Evolutionary conservation across 2,888 invertebrate species (phyloP), one percentile per base, ranked within the genome.

Genomic region (Aromia moschata): DNA sequence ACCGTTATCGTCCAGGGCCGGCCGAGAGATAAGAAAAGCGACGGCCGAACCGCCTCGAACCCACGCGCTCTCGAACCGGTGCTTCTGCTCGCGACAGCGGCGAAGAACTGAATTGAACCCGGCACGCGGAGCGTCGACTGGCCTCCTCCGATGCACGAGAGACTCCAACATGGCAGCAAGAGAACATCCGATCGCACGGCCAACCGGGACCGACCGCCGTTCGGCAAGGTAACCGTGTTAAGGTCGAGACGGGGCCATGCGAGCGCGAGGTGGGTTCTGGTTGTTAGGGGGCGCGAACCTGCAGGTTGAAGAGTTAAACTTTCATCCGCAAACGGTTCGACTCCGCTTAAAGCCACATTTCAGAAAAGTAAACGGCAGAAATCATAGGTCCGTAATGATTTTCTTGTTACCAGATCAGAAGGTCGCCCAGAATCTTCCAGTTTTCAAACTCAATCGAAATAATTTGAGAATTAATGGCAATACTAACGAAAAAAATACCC

Each of bases 201-300:
- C 30, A 18, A 17, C 41, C 18, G 30, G 25, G 30, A 33, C 38
- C 33, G n/a, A n/a, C n/a, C 52, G 12, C 20, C 41, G 31, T 40
- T 47, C 17, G 11, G 58, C 64, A 64, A 66, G 67, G 67, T 67
- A 66, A 68, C 69, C 68, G 64, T 68, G 69, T 68, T 69, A 69
- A 69, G 69, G 69, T 68, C 69, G 65, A 55, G 38, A 41, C 31
- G 18, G 56, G 36, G 20, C n/a, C 25, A 17, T 16, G 17, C 33
- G 30, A 31, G 54, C 43, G 2, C 25, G 20, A 25, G 25, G n/a
- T n/a, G n/a, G n/a, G n/a, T n/a, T n/a, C n/a, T n/a, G n/a, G n/a
- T n/a, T n/a, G n/a, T n/a, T n/a, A n/a, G n/a, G n/a, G n/a, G n/a
- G n/a, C n/a, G n/a, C n/a, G n/a, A n/a, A n/a, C n/a, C n/a, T n/a